Evolutionary conservation across 1,140 invertebrate genomes (phyloP).

Genomic region (Polyergus mexicanus): DNA sequence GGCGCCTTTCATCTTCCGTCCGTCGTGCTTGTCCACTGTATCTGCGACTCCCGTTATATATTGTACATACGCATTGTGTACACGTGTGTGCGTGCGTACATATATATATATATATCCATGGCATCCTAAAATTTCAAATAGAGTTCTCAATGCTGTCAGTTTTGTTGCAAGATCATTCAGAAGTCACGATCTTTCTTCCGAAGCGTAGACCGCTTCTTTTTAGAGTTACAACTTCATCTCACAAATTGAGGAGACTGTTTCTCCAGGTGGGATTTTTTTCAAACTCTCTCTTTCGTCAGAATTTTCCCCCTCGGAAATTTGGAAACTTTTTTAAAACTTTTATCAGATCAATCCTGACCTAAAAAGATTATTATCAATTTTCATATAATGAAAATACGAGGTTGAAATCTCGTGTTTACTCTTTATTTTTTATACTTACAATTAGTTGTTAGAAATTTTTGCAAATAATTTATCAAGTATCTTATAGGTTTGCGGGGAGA

Average conservation of each 20-base stretch:
- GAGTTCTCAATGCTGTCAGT: slow-evolving; percentile 8
- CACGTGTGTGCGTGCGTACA: no score
- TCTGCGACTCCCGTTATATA: slow-evolving; percentile 17
- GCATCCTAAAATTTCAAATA: slow-evolving; percentile 23
- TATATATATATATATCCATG: not conserved
- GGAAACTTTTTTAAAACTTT: not conserved
- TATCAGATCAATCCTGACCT: not conserved
- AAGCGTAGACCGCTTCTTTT: not conserved
- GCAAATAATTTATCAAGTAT: not conserved
- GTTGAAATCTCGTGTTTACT: not conserved
- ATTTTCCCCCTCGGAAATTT: not conserved
- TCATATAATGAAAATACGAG: not conserved
- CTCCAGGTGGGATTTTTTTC: not conserved
- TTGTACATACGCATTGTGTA: no score
- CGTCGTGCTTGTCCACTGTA: slow-evolving; percentile 50
- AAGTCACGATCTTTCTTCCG: not conserved
- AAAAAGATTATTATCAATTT: not conserved
- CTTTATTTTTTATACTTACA: not conserved
- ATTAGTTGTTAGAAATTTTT: not conserved
- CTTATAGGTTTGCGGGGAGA: not conserved
- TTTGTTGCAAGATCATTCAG: not conserved
- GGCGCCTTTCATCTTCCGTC: slow-evolving; percentile 51
- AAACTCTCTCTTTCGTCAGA: no score
- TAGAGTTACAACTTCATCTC: not conserved
- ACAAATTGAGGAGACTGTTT: not conserved